A percentile compares a stretch with the other conserved stretches of the same genome.
phyloP scores from a whole-genome alignment of 2,888 invertebrate species.

The Choristoneura rosaceana region DNA sequence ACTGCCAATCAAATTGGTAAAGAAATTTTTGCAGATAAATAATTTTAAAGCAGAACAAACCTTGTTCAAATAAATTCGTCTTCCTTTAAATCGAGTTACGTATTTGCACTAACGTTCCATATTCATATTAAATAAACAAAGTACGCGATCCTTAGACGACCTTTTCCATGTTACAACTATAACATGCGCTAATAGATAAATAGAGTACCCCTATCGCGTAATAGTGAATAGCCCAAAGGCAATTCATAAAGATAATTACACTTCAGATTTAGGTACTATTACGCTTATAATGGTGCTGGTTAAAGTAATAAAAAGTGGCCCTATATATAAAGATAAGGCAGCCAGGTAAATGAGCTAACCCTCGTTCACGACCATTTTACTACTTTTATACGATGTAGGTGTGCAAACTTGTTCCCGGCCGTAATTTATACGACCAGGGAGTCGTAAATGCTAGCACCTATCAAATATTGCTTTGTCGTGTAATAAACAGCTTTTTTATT shows the following conservation, averaged over 20 bases:
- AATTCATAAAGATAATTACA: constrained; percentile 39
- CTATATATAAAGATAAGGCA: constrained; percentile 53
- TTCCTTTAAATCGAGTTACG: not conserved
- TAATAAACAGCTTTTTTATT: constrained; percentile 50
- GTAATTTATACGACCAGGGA: constrained; percentile 56
- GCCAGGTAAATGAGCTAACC: constrained; percentile 56
- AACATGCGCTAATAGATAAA: constrained; percentile 18
- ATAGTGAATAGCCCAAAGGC: constrained; percentile 18
- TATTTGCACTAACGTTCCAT: not conserved
- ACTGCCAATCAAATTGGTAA: not conserved
- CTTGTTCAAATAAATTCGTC: not conserved
- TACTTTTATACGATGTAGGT: constrained; percentile 60
- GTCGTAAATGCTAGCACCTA: constrained; percentile 61
- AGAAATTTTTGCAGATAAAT: not conserved
- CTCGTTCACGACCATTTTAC: constrained; percentile 58
- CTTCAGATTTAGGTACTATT: constrained; percentile 37
- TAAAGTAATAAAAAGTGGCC: constrained; percentile 50
- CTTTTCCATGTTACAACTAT: not conserved
- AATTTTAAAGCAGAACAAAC: not conserved
- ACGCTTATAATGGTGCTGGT: constrained; percentile 37
- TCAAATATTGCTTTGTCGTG: constrained; percentile 58
- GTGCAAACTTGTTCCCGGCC: constrained; percentile 49
- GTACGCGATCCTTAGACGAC: constrained; percentile 2
- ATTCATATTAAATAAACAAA: not conserved
- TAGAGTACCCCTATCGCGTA: not conserved